A percentile compares a stretch with the other conserved stretches of the same genome.
Evolutionary conservation across 2,797 vertebrate species (phyloP).

Genomic region (Pteropus rufus): DNA sequence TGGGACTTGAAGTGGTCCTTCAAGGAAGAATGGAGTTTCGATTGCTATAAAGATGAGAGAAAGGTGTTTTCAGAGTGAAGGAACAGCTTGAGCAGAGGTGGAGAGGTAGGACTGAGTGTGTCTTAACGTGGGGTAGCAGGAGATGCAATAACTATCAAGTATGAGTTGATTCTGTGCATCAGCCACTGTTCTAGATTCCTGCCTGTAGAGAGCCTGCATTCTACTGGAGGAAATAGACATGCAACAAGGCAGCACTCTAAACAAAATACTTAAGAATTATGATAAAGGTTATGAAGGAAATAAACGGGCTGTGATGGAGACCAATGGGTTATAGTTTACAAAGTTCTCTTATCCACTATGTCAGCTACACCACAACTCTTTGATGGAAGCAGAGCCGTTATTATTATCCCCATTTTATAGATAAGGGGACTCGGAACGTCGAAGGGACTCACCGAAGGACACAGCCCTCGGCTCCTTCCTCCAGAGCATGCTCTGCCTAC

Average conservation of each 20-base stretch:
- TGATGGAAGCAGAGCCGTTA: background rate
- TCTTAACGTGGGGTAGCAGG: background rate
- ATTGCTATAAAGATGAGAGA: background rate
- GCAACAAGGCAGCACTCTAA: background rate
- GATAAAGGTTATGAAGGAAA: background rate
- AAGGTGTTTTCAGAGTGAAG: background rate
- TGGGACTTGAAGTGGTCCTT: background rate
- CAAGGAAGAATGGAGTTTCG: background rate
- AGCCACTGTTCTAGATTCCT: background rate
- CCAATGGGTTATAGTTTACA: background rate
- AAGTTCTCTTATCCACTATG: background rate
- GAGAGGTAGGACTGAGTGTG: background rate
- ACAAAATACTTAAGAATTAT: background rate
- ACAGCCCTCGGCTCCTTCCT: background rate
- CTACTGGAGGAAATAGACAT: background rate
- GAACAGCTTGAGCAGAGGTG: background rate
- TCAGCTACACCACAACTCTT: background rate
- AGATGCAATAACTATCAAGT: rapidly evolving
- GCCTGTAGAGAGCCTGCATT: background rate
- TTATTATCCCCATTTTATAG: background rate
- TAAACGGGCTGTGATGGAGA: background rate
- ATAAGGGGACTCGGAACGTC: background rate
- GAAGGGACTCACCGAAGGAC: background rate
- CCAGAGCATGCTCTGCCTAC: rapidly evolving
- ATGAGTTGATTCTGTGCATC: background rate